Percentiles rank a stretch among this genome's conserved stretches.
Conservation (phyloP, 2,888 invertebrate species). For the Napeogenes inachia region DNA sequence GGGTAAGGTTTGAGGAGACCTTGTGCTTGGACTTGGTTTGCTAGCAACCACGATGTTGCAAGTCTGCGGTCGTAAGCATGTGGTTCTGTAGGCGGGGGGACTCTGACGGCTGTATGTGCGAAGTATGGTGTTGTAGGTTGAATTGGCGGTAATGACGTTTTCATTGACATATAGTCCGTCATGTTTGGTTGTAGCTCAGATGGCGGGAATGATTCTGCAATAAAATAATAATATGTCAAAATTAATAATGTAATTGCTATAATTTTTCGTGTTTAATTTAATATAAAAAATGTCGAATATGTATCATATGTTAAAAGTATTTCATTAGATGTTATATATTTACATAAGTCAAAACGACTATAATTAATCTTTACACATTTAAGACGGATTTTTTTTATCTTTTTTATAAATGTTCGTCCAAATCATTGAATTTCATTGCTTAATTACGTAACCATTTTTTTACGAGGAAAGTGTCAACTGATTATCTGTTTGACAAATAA, state of each 20-base stretch:
- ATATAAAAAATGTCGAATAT: no score
- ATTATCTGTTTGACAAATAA: no score
- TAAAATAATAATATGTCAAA: conserved; percentile 23
- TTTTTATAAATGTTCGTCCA: no score
- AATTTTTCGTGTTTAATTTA: no score
- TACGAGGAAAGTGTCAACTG: no score
- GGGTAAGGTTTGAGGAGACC: conserved; percentile 72
- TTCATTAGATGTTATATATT: no score
- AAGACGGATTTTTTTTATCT: no score
- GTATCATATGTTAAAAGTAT: no score
- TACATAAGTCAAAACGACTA: no score
- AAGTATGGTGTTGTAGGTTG: conserved; percentile 62
- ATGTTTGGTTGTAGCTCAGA: conserved; percentile 62
- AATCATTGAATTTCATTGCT: no score
- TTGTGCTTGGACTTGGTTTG: conserved; percentile 72
- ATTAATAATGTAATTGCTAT: neutral
- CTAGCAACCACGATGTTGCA: conserved; percentile 75
- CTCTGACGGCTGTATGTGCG: conserved; percentile 62
- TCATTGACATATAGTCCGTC: conserved; percentile 69
- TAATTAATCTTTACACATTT: no score
- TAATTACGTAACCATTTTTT: no score
- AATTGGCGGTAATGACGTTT: conserved; percentile 51
- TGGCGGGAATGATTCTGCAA: conserved; percentile 64
- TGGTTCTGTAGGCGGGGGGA: conserved; percentile 58
- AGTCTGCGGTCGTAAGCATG: conserved; percentile 70